Evolutionary conservation across 2,797 vertebrate genomes (phyloP), one percentile per base, ranked within the genome.

Genomic region (Helicolenus hilgendorfi): DNA sequence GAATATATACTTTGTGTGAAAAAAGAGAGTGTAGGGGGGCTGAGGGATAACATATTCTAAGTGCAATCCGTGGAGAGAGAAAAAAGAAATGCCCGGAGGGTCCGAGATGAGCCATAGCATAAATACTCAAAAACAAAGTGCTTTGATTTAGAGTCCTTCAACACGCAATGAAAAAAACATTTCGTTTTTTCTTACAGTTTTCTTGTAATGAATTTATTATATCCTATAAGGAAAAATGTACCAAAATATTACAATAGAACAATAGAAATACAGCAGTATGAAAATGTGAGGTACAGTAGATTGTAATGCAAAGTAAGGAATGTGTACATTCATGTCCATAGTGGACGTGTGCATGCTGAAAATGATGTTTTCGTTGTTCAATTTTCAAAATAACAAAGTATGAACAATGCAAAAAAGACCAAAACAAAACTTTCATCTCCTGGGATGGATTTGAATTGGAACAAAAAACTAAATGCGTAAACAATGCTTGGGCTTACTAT

Each of bases 1-100:
- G 74, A 91, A 93, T 73, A 78, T 92, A 93, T 90, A 93, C 87
- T 92, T 91, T 70, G 88, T 72, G 36, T 71, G 55, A 86, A 82
- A 86, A 83, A 79, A 56, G 9, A 59, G 65, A 33, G 69, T 62
- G 72, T 27, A 82, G 70, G 81, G 81, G 15, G 79, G 70, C 83
- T 77, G 72, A 62, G 76, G 81, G 85, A 89, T 76, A 76, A 83
- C 87, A 76, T 56, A 83, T 84, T 83, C 78, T 78, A 68, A 88
- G 77, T 67, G 81, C 73, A 88, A 38, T 72, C 71, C 20, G 4
- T 4, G 67, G 59, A 83, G 59, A 59, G 31, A 49, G 8, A 5
- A 38, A 65, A 53, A 56, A 74, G 59, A 77, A 76, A 45, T 11
- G 73, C 58, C 58, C 59, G 2, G 33, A 73, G 77, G 72, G 77